Evolutionary conservation across 2,113 vertebrate genomes (phyloP).

Genomic region (Podarcis raffonei): DNA sequence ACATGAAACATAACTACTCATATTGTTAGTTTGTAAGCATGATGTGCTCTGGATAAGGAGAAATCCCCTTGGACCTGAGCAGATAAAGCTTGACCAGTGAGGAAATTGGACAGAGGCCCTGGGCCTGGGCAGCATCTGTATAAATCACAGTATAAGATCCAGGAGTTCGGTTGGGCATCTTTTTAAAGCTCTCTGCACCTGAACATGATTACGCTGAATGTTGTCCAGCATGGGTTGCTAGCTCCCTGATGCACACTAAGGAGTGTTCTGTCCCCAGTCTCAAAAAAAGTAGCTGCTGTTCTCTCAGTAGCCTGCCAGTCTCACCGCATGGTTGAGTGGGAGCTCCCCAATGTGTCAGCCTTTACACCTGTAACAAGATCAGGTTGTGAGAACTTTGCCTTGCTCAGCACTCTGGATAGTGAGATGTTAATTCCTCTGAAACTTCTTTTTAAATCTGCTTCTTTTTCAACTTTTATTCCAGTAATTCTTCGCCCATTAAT

Average conservation of each 20-base stretch:
- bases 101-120: not conserved
- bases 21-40: not conserved
- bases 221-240: not conserved
- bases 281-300: not conserved
- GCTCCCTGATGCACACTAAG: not conserved
- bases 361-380: too few relatives aligned
- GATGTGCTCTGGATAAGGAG: not conserved
- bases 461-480: constrained; percentile 73
- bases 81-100: not conserved
- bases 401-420: not conserved
- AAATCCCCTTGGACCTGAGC: not conserved
- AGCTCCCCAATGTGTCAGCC: not conserved
- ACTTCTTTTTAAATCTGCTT: constrained; percentile 17
- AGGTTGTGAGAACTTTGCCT: not conserved
- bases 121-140: not conserved
- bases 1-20: not conserved
- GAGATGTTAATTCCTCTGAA: not conserved
- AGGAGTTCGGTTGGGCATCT: not conserved
- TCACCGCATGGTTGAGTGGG: not conserved
- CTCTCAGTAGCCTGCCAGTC: not conserved
- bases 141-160: not conserved
- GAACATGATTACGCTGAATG: not conserved
- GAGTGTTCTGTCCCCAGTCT: not conserved
- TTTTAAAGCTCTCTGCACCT: not conserved
- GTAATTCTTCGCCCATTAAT: constrained; percentile 92